phyloP scores from a whole-genome alignment of 2,797 vertebrate genomes.

The Sphaeramia orbicularis region DNA sequence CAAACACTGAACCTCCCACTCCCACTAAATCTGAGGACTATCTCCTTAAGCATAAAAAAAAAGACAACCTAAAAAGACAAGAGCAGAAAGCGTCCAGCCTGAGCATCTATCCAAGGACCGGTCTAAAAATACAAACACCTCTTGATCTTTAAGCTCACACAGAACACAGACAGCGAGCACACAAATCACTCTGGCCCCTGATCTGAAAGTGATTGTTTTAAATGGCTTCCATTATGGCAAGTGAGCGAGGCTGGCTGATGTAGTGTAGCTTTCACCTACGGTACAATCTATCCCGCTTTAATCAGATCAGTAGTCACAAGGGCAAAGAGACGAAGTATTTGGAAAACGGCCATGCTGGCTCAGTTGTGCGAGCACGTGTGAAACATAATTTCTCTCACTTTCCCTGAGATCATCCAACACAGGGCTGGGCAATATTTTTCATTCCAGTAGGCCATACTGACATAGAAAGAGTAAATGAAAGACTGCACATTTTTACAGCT shows the following conservation, averaged over 20 bases:
- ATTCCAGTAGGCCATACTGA: no score
- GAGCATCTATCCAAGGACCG: constrained; percentile 31
- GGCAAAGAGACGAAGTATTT: constrained; percentile 58
- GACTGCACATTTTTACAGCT: no score
- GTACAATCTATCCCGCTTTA: constrained; percentile 65
- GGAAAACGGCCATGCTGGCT: constrained; percentile 47
- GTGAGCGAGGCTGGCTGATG: constrained; percentile 40
- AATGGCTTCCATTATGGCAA: constrained; percentile 67
- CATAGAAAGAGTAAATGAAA: no score
- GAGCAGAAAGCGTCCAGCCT: constrained; percentile 32
- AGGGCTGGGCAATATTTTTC: no score
- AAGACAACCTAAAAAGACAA: constrained; percentile 42
- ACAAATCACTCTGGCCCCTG: constrained; percentile 66
- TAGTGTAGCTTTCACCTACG: constrained; percentile 62
- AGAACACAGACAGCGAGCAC: constrained; percentile 40
- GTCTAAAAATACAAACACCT: constrained; percentile 70
- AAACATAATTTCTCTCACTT: constrained; percentile 17
- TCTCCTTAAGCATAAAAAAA: constrained; percentile 54
- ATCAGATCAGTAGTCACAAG: constrained; percentile 72
- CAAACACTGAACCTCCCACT: constrained; percentile 71
- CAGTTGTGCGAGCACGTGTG: constrained; percentile 37
- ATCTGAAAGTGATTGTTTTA: constrained; percentile 70
- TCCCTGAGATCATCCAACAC: no score
- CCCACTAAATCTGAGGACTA: constrained; percentile 34
- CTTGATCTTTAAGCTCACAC: constrained; percentile 55